Evolutionary conservation across 2,113 vertebrate species (phyloP), one percentile per base, ranked within the genome.

Genomic region (Rhipidura dahli): DNA sequence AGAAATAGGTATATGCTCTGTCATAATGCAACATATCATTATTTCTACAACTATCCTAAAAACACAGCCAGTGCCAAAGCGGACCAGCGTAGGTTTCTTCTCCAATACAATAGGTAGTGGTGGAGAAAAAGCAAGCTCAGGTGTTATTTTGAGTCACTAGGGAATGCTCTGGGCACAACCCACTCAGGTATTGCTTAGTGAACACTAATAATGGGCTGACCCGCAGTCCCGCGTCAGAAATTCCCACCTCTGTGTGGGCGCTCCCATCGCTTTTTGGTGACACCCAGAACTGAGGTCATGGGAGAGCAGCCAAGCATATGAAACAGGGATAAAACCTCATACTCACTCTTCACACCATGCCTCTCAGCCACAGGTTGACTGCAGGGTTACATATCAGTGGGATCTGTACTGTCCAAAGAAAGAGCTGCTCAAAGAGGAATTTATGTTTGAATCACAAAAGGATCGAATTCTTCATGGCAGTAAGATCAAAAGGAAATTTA

Each of bases 71-170:
- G 45, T 64, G 69, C 61, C 80, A 91, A 90, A 88, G 94, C 1
- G 0, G 73, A 87, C 49, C 23, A 82, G 60, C 54, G 77, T 0
- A 54, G 35, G 65, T 54, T 87, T 28, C 44, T 54, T 84, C 79
- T 79, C 71, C 51, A 60, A 53, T 33, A 60, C 45, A 59, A 57
- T 15, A 89, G 51, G 42, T 30, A 77, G n/a, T 37, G 8, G 51
- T 54, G 20, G 22, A 66, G 60, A 50, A 95, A 79, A 92, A 87
- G 88, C 88, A 95, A 96, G 83, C 69, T 89, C 57, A 68, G 57
- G 69, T 82, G 37, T 90, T 92, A 83, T 40, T 81, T 66, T 68
- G 47, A 65, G 71, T 86, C 60, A 79, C 89, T 97, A 91, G 93
- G 94, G 93, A 97, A 83, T 56, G 65, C 61, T 90, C 44, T 49